Evolutionary conservation across 2,888 invertebrate species (phyloP).

Genomic region (Melipona bicolor): DNA sequence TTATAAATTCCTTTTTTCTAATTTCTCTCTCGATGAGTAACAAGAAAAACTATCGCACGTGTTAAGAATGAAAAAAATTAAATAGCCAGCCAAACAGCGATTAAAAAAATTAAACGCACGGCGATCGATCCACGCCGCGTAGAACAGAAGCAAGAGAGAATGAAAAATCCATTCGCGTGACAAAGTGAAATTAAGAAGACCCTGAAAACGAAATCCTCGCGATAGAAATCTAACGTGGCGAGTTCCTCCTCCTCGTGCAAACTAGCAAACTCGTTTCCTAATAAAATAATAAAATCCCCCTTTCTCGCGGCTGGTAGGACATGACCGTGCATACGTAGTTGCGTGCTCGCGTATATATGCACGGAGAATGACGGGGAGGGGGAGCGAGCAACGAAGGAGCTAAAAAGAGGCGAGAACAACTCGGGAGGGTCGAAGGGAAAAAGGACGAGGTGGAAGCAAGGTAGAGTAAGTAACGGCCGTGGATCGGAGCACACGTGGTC

Average conservation of each 20-base stretch:
- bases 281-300: constrained; percentile 77
- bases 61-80: too few species aligned
- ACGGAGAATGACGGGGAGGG: neutral
- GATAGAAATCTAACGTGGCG: constrained; percentile 36
- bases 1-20: too few species aligned
- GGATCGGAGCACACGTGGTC: constrained; percentile 75
- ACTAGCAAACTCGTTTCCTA: constrained; percentile 76
- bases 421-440: constrained; percentile 41
- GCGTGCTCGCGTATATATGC: constrained; percentile 20
- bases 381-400: constrained; percentile 2
- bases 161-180: neutral
- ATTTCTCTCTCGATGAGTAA: too few species aligned
- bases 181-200: neutral
- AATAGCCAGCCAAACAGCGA: too few species aligned
- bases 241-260: constrained; percentile 58
- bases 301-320: constrained; percentile 54
- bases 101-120: too few species aligned
- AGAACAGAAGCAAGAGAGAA: constrained; percentile 17
- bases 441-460: constrained; percentile 54
- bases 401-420: constrained; percentile 47
- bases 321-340: constrained; percentile 34
- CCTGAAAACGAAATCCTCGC: constrained; percentile 31
- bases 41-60: too few species aligned
- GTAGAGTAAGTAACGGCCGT: constrained; percentile 62
- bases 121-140: neutral